Percentiles rank a stretch among this genome's conserved stretches.
These are phyloP conservation scores for Eunapius fragilis DNA, from an alignment of 37 sponge, comb jelly and placozoan genomes.

Conservation along the genomic window DNA sequence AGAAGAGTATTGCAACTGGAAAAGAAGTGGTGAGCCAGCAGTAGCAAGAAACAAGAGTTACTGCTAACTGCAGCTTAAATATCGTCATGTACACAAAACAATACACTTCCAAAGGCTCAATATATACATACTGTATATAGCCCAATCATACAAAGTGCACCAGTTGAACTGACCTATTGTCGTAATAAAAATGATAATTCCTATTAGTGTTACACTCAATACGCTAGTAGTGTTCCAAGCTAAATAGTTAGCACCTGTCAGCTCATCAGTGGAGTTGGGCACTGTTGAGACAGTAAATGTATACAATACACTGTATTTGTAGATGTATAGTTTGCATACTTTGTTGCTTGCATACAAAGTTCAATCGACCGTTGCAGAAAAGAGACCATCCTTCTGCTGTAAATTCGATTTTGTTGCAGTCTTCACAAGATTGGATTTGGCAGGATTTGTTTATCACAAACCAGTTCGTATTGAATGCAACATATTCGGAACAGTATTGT, in stretches of 20 bases:
- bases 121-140: too few species aligned
- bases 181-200: neutral
- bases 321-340: too few species aligned
- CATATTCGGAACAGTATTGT: constrained; percentile 39
- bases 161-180: neutral
- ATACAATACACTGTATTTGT: neutral
- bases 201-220: neutral
- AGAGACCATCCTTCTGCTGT: constrained; percentile 42
- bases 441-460: constrained; percentile 39
- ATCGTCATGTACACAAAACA: too few species aligned
- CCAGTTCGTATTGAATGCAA: constrained; percentile 7
- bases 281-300: neutral
- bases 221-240: neutral
- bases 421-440: constrained; percentile 5
- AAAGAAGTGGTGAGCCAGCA: neutral
- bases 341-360: constrained; percentile 54
- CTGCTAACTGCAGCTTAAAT: too few species aligned
- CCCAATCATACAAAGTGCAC: too few species aligned
- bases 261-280: constrained; percentile 17
- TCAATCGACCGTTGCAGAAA: constrained; percentile 27
- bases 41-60: too few species aligned
- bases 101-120: too few species aligned
- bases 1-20: constrained; percentile 16
- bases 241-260: neutral
- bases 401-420: constrained; percentile 41